phyloP scores from a whole-genome alignment of 2,888 invertebrate species.

The Brassicogethes aeneus region DNA sequence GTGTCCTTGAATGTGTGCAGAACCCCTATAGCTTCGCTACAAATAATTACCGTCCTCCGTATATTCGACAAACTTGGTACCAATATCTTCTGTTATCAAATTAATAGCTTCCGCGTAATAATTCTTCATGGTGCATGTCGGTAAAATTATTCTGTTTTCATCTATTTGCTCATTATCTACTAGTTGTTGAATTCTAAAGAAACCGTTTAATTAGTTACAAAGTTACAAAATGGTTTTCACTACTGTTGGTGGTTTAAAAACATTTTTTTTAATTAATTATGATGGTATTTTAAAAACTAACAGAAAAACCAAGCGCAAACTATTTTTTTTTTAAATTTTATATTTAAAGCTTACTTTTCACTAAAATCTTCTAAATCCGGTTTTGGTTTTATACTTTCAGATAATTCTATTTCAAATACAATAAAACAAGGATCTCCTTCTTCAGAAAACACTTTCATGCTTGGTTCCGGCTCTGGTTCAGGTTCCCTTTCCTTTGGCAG shows the following conservation, averaged over 20 bases:
- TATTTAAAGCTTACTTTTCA: slow-evolving; percentile 18
- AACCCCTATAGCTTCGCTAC: too few species aligned
- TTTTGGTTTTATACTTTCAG: slow-evolving; percentile 26
- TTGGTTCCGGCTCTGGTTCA: slow-evolving; percentile 26
- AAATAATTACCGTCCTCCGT: slow-evolving; percentile 18
- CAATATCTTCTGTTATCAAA: slow-evolving; percentile 28
- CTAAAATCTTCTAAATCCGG: slow-evolving; percentile 30
- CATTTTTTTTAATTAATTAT: too few species aligned
- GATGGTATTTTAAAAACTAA: too few species aligned
- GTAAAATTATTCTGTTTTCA: slow-evolving; percentile 22
- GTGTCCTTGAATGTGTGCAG: too few species aligned
- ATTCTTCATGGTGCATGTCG: slow-evolving; percentile 25
- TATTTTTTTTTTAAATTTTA: too few species aligned
- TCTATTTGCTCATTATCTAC: slow-evolving; percentile 18
- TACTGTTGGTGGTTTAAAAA: too few species aligned
- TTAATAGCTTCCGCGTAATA: slow-evolving; percentile 29
- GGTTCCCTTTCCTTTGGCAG: slow-evolving; percentile 22
- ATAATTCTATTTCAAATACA: slow-evolving; percentile 34
- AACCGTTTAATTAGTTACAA: too few species aligned
- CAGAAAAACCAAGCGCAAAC: too few species aligned
- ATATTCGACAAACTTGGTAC: slow-evolving; percentile 25
- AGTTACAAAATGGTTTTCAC: too few species aligned
- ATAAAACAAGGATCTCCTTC: slow-evolving; percentile 32
- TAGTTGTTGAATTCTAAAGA: too few species aligned
- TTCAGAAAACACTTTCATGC: slow-evolving; percentile 30